phyloP scores from a whole-genome alignment of 1,140 invertebrate species.

The Brachystomella parvula region DNA sequence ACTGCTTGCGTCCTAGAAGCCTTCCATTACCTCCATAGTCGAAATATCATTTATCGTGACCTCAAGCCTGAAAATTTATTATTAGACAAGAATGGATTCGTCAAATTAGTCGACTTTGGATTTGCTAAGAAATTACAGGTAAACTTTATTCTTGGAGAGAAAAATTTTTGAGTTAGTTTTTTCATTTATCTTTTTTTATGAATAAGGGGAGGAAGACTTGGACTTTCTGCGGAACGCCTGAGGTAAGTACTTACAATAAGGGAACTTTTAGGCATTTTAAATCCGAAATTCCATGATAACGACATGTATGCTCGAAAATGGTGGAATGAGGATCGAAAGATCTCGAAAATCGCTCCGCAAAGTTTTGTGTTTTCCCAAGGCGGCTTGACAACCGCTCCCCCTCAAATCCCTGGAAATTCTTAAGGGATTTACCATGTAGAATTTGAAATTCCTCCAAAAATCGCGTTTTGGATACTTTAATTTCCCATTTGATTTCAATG shows the following conservation, averaged over 20 bases:
- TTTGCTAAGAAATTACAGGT: constrained; percentile 82
- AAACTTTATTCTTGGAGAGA: constrained; percentile 44
- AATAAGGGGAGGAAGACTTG: constrained; percentile 79
- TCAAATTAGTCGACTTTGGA: constrained; percentile 96
- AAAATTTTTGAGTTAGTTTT: background rate
- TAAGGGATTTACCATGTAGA: no score
- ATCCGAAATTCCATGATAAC: no score
- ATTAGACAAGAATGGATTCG: constrained; percentile 74
- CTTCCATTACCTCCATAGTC: constrained; percentile 77
- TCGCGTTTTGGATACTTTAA: no score
- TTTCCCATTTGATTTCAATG: no score
- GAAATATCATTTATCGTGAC: constrained; percentile 85
- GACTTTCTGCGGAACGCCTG: constrained; percentile 95
- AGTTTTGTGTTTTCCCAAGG: background rate
- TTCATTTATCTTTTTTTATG: no score
- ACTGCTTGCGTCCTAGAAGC: constrained; percentile 86
- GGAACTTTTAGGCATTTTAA: no score
- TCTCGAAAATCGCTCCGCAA: background rate
- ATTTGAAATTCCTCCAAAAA: no score
- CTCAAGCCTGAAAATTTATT: constrained; percentile 93
- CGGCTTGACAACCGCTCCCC: no score
- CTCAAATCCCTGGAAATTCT: no score
- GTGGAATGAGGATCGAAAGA: no score
- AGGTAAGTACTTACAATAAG: constrained; percentile 43
- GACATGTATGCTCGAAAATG: no score